A percentile compares a stretch with the other conserved stretches of the same genome.
Conservation (phyloP, 2,888 invertebrate species). For the Heliconius sara region DNA sequence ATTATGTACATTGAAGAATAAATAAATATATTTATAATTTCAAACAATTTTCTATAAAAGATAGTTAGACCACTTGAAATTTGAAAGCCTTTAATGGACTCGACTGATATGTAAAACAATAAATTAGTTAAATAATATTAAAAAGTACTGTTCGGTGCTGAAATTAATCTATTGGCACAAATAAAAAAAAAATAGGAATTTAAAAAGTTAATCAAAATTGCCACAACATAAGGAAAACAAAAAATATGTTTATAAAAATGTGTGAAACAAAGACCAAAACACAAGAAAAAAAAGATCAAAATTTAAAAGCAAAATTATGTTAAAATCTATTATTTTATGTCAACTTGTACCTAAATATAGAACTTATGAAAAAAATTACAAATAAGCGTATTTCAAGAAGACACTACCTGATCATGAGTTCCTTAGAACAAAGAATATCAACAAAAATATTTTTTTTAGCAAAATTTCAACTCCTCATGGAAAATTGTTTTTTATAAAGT, state of each 20-base stretch:
- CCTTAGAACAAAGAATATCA: background rate
- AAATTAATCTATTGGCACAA: background rate
- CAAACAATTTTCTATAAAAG: background rate
- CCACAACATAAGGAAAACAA: background rate
- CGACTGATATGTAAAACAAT: constrained; percentile 11
- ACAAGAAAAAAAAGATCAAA: too few species aligned
- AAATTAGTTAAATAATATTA: constrained; percentile 21
- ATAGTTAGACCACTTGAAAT: background rate
- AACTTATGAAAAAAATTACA: constrained; percentile 20
- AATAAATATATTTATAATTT: background rate
- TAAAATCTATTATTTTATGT: background rate
- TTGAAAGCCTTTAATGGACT: background rate
- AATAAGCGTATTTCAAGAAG: constrained; percentile 24
- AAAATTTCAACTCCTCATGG: background rate
- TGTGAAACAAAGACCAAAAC: too few species aligned
- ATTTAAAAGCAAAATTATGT: background rate
- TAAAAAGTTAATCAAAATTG: too few species aligned
- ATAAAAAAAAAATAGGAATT: background rate
- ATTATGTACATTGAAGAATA: background rate
- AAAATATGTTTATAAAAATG: background rate
- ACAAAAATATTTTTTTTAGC: too few species aligned
- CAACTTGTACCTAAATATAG: constrained; percentile 16
- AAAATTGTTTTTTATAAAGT: background rate
- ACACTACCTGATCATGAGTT: constrained; percentile 5
- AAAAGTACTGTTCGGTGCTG: background rate